A percentile compares a stretch with the other conserved stretches of the same genome.
Evolutionary conservation across 2,113 vertebrate genomes (phyloP).

Genomic region (Pseudorasbora parva): DNA sequence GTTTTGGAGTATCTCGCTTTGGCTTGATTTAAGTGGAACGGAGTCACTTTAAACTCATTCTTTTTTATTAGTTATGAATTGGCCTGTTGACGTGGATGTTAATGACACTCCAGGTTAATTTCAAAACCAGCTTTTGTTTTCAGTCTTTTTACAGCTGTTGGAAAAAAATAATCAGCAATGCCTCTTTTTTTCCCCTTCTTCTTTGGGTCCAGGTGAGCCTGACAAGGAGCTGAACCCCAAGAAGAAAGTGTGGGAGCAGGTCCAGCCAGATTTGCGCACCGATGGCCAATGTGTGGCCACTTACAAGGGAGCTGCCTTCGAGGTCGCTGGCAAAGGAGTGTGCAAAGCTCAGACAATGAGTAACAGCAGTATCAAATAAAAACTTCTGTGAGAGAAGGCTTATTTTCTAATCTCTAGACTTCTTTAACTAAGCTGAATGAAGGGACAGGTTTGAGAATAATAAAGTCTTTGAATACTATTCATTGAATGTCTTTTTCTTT

Average conservation of each 20-base stretch:
- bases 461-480: constrained; percentile 32
- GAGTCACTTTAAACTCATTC: neutral
- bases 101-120: constrained; percentile 17
- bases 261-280: constrained; percentile 92
- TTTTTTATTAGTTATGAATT: too few relatives aligned
- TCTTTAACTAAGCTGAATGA: constrained; percentile 6
- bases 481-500: neutral
- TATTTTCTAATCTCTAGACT: neutral
- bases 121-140: constrained; percentile 60
- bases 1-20: neutral
- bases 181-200: constrained; percentile 8
- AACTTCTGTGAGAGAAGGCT: neutral
- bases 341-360: constrained; percentile 92
- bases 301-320: constrained; percentile 90
- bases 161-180: constrained; percentile 13
- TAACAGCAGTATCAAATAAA: constrained; percentile 92
- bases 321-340: constrained; percentile 90
- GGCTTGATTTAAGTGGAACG: neutral
- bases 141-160: constrained; percentile 53
- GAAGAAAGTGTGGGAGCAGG: constrained; percentile 97
- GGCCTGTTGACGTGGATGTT: neutral
- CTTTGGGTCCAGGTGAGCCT: constrained; percentile 83
- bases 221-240: constrained; percentile 98
- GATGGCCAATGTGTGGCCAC: constrained; percentile 86
- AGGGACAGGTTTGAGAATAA: constrained; percentile 35